Base-by-base conservation (phyloP, 1,140 invertebrate species). In the Ylistrum balloti region DNA sequence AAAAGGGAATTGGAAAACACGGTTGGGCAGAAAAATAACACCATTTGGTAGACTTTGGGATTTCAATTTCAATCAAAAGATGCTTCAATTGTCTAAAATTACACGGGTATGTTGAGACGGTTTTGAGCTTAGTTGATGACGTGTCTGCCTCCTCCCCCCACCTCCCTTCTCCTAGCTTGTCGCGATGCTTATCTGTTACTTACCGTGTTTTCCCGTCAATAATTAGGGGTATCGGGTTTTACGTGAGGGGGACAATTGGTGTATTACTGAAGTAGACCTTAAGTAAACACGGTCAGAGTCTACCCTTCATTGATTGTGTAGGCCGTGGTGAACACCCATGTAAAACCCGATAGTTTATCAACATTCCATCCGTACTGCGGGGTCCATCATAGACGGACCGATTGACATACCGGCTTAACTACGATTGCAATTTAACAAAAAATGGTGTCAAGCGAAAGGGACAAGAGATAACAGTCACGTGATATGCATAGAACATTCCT, bases 391-490 rank as follows among this genome's bases (percentile, higher is more conserved):
- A 74, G 56, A 74, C 56, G 56, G 56, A 1, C 56, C n/a, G 56
- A 74, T 74, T 74, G 56, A 74, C 56, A 74, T n/a, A 74, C 13
- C 20, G 56, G n/a, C 56, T 74, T 28, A 74, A 74, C 56, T 28
- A 28, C 56, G 56, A 74, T 74, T 74, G 56, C 56, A 74, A 74
- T 74, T 74, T 74, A n/a, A 74, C 22, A 74, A 74, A 74, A 74
- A 74, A 74, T 74, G 56, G 56, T 74, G 56, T 74, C 56, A 74
- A 74, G 56, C 56, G 56, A 74, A 74, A 74, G 56, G 56, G 56
- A 74, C 56, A 74, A 74, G 56, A 74, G 56, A 74, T 74, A 74
- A 74, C 22, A 11, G 22, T n/a, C 56, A 74, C n/a, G 22, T 74
- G 56, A 74, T 28, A 9, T n/a, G 56, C 17, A 9, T n/a, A 74